Base-by-base conservation (phyloP, 1,140 invertebrate genomes). In the Macrosteles quadrilineatus region DNA sequence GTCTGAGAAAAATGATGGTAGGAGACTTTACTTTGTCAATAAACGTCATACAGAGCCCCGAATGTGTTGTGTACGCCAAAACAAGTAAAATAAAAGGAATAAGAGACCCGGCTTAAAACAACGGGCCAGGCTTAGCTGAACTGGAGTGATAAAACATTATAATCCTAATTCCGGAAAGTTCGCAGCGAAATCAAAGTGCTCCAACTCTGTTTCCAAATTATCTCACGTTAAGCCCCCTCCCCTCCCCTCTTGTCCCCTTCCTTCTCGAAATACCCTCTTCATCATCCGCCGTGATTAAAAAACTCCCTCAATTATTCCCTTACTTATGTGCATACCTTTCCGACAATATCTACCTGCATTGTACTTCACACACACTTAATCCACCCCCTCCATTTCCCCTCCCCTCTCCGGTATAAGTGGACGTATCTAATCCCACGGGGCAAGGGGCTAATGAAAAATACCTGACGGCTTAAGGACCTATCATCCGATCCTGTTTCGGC, bases 141-240 rank as follows among this genome's bases (percentile, higher is more conserved):
- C 47, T 19, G 14, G 14, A 50, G 47, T 50, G 47, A 50, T 50
- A 50, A 50, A 50, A 50, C 47, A 50, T 50, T 50, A 50, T 50
- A 50, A 50, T 50, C 47, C 47, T 50, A 50, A 50, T 50, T 50
- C 47, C n/a, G 47, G 47, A 50, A 40, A 50, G 47, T 50, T 50
- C n/a, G 47, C 47, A 50, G 47, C n/a, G 47, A 50, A 50, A 50
- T 50, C 47, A 50, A 50, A 50, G 47, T 50, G 47, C 47, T 50
- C 47, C 47, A 50, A 50, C 47, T 50, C 47, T 50, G 47, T 50
- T 50, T 50, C 47, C 47, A 50, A 50, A 50, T 50, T 50, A 50
- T 50, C 47, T 50, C 47, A 50, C 47, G 47, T 50, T 50, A 50
- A 50, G 47, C 47, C 6, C 47, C 21, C 47, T 50, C 47, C 6